phyloP scores from a whole-genome alignment of 2,113 vertebrate genomes.

The Leucosticte australis region DNA sequence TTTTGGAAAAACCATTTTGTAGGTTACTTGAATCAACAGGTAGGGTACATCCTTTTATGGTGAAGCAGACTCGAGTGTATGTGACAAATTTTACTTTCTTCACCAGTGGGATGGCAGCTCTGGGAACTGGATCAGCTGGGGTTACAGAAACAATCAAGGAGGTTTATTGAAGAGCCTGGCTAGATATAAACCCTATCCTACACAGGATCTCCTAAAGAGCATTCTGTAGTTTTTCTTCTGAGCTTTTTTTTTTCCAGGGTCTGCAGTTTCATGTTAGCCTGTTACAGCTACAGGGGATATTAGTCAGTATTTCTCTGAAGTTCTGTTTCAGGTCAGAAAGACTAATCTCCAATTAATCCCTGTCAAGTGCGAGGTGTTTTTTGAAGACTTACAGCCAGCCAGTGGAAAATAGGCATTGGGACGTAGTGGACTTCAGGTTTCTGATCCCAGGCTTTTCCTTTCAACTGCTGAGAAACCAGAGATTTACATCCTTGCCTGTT shows the following conservation, averaged over 20 bases:
- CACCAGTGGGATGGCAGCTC: neutral
- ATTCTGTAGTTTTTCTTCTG: neutral
- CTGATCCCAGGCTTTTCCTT: neutral
- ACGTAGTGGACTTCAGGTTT: neutral
- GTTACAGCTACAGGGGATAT: neutral
- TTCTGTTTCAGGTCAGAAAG: neutral
- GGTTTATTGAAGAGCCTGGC: neutral
- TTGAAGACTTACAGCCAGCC: neutral
- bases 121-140: rapidly evolving
- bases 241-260: neutral
- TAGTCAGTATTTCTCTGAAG: neutral
- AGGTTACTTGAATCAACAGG: neutral
- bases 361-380: neutral
- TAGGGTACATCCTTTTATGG: neutral
- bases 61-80: rapidly evolving
- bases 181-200: neutral
- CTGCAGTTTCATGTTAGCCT: neutral
- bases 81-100: neutral
- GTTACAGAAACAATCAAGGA: neutral
- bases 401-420: neutral
- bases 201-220: neutral
- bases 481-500: neutral
- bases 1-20: neutral
- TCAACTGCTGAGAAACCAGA: neutral
- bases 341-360: neutral